Evolutionary conservation across 1,140 invertebrate species (phyloP), one percentile per base, ranked within the genome.

Genomic region (Bilobella aurantiaca): DNA sequence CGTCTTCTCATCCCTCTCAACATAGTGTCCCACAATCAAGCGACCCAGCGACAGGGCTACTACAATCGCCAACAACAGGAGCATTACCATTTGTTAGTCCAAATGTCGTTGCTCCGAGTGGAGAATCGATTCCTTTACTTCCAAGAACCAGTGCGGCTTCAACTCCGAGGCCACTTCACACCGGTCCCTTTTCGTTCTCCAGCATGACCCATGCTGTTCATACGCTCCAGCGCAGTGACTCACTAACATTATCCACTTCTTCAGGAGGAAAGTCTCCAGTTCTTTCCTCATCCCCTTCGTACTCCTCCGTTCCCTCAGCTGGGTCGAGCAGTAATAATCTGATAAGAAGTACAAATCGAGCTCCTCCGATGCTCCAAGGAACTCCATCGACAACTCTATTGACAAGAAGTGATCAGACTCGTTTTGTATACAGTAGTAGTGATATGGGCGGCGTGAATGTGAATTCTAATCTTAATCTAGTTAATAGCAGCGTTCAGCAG

Each of bases 141-240:
- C 66, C 77, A 16, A 67, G 64, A 34, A 65, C 63, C 59, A 29
- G 47, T 12, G 32, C 58, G 31, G 49, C 25, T 53, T 23, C 53
- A 0, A 65, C 67, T 5, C 49, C 66, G 30, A 28, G 70, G 46
- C 27, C 65, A 34, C 56, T 64, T 14, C 58, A 63, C 27, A 69
- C 68, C 30, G 82, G 82, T 49, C 84, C 84, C 73, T 92, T 88
- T 78, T 89, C 90, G 21, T 93, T 91, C 76, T 86, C 88, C 69
- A 91, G 89, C 76, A 92, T 93, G 90, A 90, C 88, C 60, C 90
- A 92, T 74, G 89, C 89, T 58, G 84, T 84, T 3, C 82, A 77
- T 58, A 80, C 82, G 18, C 81, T 82, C 68, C 78, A 79, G 59
- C 73, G 73, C 60, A 67, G 59, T 57, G 70, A 69, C 29, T 64